phyloP scores from a whole-genome alignment of 1,140 invertebrate species.

The Epicauta chinensis region DNA sequence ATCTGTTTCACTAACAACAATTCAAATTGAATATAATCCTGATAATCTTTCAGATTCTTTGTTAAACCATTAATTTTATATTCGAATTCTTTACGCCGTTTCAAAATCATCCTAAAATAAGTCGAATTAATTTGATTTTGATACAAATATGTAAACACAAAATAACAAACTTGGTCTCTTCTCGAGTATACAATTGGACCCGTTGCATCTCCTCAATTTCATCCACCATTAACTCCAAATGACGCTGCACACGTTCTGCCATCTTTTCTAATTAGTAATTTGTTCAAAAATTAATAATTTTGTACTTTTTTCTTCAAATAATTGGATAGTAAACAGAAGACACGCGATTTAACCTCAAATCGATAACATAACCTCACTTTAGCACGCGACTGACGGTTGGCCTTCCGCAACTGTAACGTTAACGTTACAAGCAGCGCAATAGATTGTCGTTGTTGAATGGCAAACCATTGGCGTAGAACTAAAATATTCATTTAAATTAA shows the following conservation, averaged over 20 bases:
- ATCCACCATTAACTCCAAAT: background rate
- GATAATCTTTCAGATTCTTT: constrained; percentile 28
- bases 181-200: background rate
- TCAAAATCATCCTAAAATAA: constrained; percentile 22
- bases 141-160: background rate
- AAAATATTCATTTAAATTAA: too few relatives aligned
- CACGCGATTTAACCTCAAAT: too few relatives aligned
- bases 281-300: too few relatives aligned
- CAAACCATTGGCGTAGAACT: too few relatives aligned
- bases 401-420: too few relatives aligned
- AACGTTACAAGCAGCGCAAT: too few relatives aligned
- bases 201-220: background rate
- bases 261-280: background rate
- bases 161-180: background rate
- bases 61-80: constrained; percentile 26
- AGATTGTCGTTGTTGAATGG: too few relatives aligned
- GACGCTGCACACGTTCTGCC: background rate
- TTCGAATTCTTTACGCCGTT: constrained; percentile 26
- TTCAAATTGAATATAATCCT: constrained; percentile 29
- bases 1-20: constrained; percentile 23
- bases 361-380: too few relatives aligned
- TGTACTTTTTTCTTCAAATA: too few relatives aligned
- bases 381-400: too few relatives aligned
- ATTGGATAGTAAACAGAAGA: too few relatives aligned
- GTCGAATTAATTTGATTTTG: background rate